Conservation (phyloP, 2,888 invertebrate species). For the Erannis defoliaria region DNA sequence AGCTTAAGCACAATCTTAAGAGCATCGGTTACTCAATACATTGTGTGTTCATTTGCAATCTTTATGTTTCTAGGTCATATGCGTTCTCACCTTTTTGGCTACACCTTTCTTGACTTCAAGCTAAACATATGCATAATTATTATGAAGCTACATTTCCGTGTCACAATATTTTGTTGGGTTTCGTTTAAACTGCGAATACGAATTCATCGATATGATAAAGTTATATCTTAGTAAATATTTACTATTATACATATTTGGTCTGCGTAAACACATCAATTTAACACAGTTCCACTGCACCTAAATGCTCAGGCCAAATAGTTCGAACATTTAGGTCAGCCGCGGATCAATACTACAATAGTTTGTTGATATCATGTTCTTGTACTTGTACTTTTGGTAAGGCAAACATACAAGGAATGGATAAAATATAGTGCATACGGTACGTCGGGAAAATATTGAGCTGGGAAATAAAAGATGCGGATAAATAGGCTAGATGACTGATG, state of each 20-base stretch:
- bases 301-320: slow-evolving; percentile 13
- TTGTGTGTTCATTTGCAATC: slow-evolving; percentile 35
- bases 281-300: slow-evolving; percentile 7
- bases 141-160: background rate
- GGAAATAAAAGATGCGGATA: too few species aligned
- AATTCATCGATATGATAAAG: background rate
- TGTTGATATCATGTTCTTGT: slow-evolving; percentile 17
- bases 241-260: background rate
- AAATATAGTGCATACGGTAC: too few species aligned
- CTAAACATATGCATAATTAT: background rate
- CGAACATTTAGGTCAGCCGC: slow-evolving; percentile 51
- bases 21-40: slow-evolving; percentile 28
- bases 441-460: too few species aligned
- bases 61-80: slow-evolving; percentile 21
- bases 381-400: background rate
- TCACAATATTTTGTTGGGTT: background rate
- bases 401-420: too few species aligned
- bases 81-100: slow-evolving; percentile 1
- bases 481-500: too few species aligned
- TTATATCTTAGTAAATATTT: slow-evolving; percentile 1
- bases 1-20: slow-evolving; percentile 18
- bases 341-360: slow-evolving; percentile 46
- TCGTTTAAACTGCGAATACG: background rate
- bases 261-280: background rate
- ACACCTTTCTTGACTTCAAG: background rate